Percentiles rank a stretch among this genome's conserved stretches.
These are phyloP conservation scores for Drosophila merina DNA, from an alignment of 2,888 invertebrate genomes.

Conservation along the genomic window DNA sequence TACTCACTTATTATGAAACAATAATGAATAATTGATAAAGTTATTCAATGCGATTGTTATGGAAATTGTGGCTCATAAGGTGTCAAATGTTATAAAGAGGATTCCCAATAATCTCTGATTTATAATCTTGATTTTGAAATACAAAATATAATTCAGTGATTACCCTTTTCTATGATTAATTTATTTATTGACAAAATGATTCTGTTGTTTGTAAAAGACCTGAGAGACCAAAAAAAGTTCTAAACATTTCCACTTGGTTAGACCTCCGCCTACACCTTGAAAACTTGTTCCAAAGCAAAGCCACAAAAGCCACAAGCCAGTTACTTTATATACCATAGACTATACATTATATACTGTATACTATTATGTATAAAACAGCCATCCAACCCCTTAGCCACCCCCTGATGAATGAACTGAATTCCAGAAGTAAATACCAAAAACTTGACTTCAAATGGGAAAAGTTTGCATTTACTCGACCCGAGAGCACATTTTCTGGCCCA, in stretches of 20 bases:
- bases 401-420: conserved; percentile 26
- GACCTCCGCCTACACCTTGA: conserved; percentile 15
- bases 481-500: conserved; percentile 19
- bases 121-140: not conserved
- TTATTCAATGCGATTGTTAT: conserved; percentile 10
- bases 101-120: not conserved
- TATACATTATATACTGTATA: not conserved
- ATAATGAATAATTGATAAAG: conserved; percentile 25
- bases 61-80: conserved; percentile 5
- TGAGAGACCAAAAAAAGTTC: no score
- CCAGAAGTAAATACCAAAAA: conserved; percentile 40
- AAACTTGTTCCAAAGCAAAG: conserved; percentile 7
- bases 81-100: not conserved
- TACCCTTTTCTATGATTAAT: not conserved
- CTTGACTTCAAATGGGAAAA: conserved; percentile 44
- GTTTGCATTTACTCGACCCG: conserved; percentile 33
- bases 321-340: conserved; percentile 2
- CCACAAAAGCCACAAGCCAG: conserved; percentile 24
- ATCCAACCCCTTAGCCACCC: no score
- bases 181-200: not conserved
- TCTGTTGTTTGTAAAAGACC: no score
- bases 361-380: no score
- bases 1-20: conserved; percentile 26
- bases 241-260: conserved; percentile 7
- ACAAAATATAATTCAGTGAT: not conserved